Base-by-base conservation (phyloP, 2,113 vertebrate species). In the Lanius ludovicianus region DNA sequence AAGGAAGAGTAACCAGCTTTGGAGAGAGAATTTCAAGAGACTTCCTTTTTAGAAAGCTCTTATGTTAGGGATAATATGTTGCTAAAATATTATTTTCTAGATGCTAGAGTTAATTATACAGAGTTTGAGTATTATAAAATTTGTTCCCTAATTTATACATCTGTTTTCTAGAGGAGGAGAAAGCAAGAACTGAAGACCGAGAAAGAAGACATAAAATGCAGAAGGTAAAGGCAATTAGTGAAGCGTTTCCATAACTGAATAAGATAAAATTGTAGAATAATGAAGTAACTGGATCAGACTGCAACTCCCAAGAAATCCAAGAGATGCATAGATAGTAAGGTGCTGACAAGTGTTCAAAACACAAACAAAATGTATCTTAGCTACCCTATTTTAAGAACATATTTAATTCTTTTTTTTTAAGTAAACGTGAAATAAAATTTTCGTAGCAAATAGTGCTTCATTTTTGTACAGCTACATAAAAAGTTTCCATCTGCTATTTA, bases 121-220 rank as follows among this genome's bases (percentile, higher is more conserved):
- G 25, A 77, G 10, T 64, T 89, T 44, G 24, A 67, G 16, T 89
- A 44, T 70, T 88, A 78, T 42, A 53, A 71, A n/a, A 44, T 68
- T 33, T 68, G 10, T 86, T 86, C 9, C n/a, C 89, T 91, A 63
- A 92, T 94, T 68, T 90, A 55, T 74, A 15, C 12, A 33, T 86
- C 8, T 64, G 1, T 93, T 93, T 97, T 96, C 44, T 80, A 98
- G 98, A 81, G 65, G 85, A 74, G 88, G 87, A 95, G 89, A 98
- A 94, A 83, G 65, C 44, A 49, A 97, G 95, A 96, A 84, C 8
- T 47, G 95, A 96, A 83, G 96, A 97, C 4, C 92, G 14, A 96
- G 97, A 98, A 85, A 97, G 95, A 96, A 96, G 97, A 73, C 98
- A 97, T 83, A 71, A 28, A 71, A 94, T 97, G 52, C 96, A 95